Percentiles rank a stretch among this genome's conserved stretches.
These are phyloP conservation scores for Caenorhabditis zanzibari DNA, from an alignment of 2,888 invertebrate species.

Conservation along the genomic window DNA sequence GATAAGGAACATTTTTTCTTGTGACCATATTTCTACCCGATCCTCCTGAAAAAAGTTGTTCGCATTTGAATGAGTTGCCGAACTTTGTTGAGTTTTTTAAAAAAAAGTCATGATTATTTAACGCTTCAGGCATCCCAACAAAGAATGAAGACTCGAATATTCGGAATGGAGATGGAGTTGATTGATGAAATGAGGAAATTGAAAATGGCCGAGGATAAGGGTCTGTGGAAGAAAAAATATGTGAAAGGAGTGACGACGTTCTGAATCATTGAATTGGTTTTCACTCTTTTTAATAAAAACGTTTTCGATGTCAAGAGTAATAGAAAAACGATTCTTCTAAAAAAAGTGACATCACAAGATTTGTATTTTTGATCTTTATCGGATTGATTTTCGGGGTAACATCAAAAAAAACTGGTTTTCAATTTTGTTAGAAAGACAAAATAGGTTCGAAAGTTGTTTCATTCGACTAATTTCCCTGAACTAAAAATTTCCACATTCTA, in stretches of 20 bases:
- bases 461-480: neutral
- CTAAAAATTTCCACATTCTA: neutral
- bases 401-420: neutral
- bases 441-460: neutral
- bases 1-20: no score
- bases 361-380: conserved; percentile 12
- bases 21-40: no score
- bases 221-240: neutral
- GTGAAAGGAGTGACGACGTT: conserved; percentile 18
- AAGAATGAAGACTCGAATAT: conserved; percentile 38
- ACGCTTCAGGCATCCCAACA: conserved; percentile 43
- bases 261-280: neutral
- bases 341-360: conserved; percentile 22
- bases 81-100: no score
- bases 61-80: no score
- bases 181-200: conserved; percentile 39
- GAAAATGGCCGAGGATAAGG: neutral
- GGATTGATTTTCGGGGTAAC: neutral
- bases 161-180: conserved; percentile 57
- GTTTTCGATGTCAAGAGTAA: neutral
- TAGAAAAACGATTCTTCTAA: neutral
- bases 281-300: no score
- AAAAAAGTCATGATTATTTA: no score
- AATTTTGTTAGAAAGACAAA: neutral
- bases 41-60: no score